Conservation (phyloP, 1,140 invertebrate genomes). For the Procambarus virginalis region DNA sequence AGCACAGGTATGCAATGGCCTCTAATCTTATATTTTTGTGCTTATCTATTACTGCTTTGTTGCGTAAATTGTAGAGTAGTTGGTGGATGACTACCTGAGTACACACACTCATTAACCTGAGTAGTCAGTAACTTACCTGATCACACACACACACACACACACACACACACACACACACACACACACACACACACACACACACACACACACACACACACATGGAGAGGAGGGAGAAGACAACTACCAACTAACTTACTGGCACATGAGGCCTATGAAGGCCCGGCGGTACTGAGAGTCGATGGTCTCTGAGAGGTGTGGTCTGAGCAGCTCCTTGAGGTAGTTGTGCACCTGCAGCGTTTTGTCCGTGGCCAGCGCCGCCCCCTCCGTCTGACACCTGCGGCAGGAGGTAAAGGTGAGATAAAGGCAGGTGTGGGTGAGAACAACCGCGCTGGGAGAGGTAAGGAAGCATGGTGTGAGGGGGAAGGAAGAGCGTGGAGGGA, state of each 20-base stretch:
- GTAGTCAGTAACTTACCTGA: background rate
- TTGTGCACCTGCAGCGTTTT: constrained; percentile 53
- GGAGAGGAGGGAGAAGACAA: background rate
- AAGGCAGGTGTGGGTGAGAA: background rate
- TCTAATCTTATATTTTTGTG: too few relatives aligned
- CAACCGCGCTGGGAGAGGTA: background rate
- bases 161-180: background rate
- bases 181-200: background rate
- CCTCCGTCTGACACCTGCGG: constrained; percentile 67
- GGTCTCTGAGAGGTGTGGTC: constrained; percentile 58
- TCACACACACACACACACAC: background rate
- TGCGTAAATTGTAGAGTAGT: too few relatives aligned
- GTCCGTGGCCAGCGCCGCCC: constrained; percentile 66
- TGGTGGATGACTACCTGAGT: too few relatives aligned
- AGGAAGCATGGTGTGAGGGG: background rate
- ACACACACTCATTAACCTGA: too few relatives aligned
- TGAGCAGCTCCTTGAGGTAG: constrained; percentile 63
- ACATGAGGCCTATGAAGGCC: constrained; percentile 66
- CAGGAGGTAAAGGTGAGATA: background rate
- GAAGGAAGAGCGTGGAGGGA: too few relatives aligned
- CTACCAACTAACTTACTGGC: constrained; percentile 43
- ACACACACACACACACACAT: background rate
- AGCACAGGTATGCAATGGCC: too few relatives aligned
- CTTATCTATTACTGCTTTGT: too few relatives aligned
- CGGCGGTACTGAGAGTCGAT: constrained; percentile 64